These are phyloP conservation scores for Anabas testudineus DNA, from an alignment of 2,797 vertebrate species.

Conservation along the genomic window DNA sequence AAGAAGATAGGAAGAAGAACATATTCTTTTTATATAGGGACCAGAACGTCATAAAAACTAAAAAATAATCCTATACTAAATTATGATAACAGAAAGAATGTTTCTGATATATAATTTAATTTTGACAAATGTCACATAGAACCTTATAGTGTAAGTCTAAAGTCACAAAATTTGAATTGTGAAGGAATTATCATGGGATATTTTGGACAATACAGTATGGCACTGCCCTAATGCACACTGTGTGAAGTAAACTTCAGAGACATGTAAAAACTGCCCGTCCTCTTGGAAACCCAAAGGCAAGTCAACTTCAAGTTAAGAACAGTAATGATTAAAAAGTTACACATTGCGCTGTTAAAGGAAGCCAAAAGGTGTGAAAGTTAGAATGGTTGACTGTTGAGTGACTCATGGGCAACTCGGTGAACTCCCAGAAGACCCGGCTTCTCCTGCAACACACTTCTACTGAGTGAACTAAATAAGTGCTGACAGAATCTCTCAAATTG, in stretches of 20 bases:
- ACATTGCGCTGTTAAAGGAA: not conserved
- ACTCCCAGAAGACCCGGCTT: slow-evolving; percentile 16
- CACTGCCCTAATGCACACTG: not conserved
- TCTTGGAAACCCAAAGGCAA: not conserved
- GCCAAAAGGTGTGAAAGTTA: slow-evolving; percentile 18
- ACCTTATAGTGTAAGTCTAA: no score
- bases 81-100: no score
- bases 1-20: no score
- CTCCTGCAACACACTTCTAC: slow-evolving; percentile 23
- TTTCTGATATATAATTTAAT: no score
- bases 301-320: not conserved
- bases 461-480: slow-evolving; percentile 30
- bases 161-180: no score
- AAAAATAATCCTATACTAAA: no score
- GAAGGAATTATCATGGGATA: no score
- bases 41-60: no score
- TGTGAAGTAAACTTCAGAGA: not conserved
- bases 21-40: no score
- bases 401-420: not conserved
- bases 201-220: no score
- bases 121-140: no score
- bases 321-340: slow-evolving; percentile 17
- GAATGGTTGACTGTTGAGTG: slow-evolving; percentile 11
- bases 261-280: not conserved
- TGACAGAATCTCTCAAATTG: slow-evolving; percentile 47